Percentiles rank a stretch among this genome's conserved stretches.
phyloP scores from a whole-genome alignment of 2,888 invertebrate species.

The Brachynemurus nebulosus region DNA sequence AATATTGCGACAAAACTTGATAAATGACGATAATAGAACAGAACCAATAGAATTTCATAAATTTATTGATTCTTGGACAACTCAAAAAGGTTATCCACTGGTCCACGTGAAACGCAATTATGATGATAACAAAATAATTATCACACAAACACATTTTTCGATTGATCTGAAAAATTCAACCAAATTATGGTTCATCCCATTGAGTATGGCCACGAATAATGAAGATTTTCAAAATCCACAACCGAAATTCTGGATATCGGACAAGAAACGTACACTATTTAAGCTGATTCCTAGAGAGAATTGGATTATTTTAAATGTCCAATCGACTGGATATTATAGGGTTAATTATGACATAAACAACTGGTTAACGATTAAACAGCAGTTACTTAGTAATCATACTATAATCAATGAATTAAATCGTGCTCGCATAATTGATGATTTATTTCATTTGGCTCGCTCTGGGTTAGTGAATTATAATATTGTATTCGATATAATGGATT shows the following conservation, averaged over 20 bases:
- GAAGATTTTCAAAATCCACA: too few species aligned
- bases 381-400: conserved; percentile 30
- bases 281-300: too few species aligned
- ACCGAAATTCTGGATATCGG: too few species aligned
- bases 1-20: too few species aligned
- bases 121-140: conserved; percentile 28
- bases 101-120: conserved; percentile 40
- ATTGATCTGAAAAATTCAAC: too few species aligned
- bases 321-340: conserved; percentile 42
- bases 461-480: conserved; percentile 32
- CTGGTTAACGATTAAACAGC: conserved; percentile 42
- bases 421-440: conserved; percentile 63
- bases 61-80: conserved; percentile 53
- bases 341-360: conserved; percentile 55
- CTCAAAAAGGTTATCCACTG: conserved; percentile 50
- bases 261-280: too few species aligned
- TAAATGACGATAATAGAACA: too few species aligned
- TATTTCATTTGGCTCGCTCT: conserved; percentile 46
- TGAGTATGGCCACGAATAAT: too few species aligned
- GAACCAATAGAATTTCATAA: too few species aligned
- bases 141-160: conserved; percentile 31
- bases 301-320: neutral
- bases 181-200: too few species aligned
- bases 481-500: neutral
- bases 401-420: conserved; percentile 49